Evolutionary conservation across 2,888 invertebrate species (phyloP), one percentile per base, ranked within the genome.

Genomic region (Amphimallon solstitiale): DNA sequence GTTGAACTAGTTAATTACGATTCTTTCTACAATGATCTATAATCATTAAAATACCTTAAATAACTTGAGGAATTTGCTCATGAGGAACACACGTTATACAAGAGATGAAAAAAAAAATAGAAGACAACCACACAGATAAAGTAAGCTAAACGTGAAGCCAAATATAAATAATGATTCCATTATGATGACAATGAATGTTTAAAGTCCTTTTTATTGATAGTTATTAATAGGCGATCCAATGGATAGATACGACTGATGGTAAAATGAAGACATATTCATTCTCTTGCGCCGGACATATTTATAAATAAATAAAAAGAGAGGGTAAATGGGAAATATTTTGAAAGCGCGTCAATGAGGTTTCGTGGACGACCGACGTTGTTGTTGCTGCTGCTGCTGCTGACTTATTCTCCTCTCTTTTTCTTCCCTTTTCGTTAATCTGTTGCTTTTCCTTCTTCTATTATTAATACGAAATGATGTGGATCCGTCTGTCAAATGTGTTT

Each of bases 391-490:
- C n/a, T n/a, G n/a, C n/a, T n/a, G n/a, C n/a, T n/a, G n/a, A n/a
- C n/a, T n/a, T n/a, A n/a, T n/a, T n/a, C n/a, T n/a, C n/a, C n/a
- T n/a, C n/a, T n/a, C n/a, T n/a, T n/a, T n/a, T n/a, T n/a, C n/a
- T n/a, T n/a, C n/a, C n/a, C n/a, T 23, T 23, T 23, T 23, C 9
- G 29, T 29, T 29, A 9, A 29, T 29, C 29, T 21, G 52, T 52
- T 35, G 40, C 40, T 43, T 59, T 29, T 59, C 56, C 51, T 67
- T 66, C 68, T 69, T 66, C 68, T 69, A 69, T 69, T 71, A 69
- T 71, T 71, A 71, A 71, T 71, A 69, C 64, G 61, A 70, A 71
- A 68, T 68, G 71, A 69, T 68, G 66, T 52, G 66, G 60, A 71
- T 66, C 71, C 66, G 66, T 71, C 67, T 65, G 67, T 68, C 69